These are phyloP conservation scores for Amblyjoppa proteus DNA, from an alignment of 2,888 invertebrate genomes.

Conservation along the genomic window DNA sequence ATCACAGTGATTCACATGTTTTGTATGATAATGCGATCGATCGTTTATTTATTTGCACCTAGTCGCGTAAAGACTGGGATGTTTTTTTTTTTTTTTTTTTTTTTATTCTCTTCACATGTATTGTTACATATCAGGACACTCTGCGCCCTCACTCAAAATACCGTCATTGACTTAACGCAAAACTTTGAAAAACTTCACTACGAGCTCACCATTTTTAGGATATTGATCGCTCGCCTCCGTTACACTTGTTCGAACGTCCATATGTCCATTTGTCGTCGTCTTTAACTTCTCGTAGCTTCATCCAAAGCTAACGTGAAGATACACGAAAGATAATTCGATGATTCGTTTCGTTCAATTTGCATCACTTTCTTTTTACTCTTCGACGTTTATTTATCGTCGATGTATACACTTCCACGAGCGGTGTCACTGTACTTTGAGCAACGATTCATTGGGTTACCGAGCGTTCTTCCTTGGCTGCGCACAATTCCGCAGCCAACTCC, in stretches of 20 bases:
- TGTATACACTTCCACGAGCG: constrained; percentile 20
- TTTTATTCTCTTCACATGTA: not conserved
- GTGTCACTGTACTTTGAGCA: constrained; percentile 31
- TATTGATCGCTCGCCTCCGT: constrained; percentile 33
- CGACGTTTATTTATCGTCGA: not conserved
- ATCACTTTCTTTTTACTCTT: not conserved
- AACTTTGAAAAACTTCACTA: constrained; percentile 32
- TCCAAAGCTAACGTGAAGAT: constrained; percentile 65
- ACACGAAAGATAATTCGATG: constrained; percentile 67
- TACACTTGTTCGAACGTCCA: constrained; percentile 19
- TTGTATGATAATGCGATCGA: not conserved
- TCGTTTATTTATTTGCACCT: not conserved
- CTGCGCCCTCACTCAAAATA: constrained; percentile 6
- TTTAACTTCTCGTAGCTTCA: not conserved
- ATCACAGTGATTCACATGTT: constrained; percentile 48
- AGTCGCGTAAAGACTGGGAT: constrained; percentile 29
- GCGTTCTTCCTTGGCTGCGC: constrained; percentile 40
- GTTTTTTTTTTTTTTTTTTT: not conserved
- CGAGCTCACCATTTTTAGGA: constrained; percentile 12
- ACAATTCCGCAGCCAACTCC: constrained; percentile 51
- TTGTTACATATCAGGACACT: not conserved
- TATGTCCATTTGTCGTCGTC: constrained; percentile 6
- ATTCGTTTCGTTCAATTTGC: constrained; percentile 45
- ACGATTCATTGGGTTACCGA: constrained; percentile 52
- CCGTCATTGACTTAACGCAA: constrained; percentile 33